Base-by-base conservation (phyloP, 2,888 invertebrate genomes). In the Orgyia antiqua region DNA sequence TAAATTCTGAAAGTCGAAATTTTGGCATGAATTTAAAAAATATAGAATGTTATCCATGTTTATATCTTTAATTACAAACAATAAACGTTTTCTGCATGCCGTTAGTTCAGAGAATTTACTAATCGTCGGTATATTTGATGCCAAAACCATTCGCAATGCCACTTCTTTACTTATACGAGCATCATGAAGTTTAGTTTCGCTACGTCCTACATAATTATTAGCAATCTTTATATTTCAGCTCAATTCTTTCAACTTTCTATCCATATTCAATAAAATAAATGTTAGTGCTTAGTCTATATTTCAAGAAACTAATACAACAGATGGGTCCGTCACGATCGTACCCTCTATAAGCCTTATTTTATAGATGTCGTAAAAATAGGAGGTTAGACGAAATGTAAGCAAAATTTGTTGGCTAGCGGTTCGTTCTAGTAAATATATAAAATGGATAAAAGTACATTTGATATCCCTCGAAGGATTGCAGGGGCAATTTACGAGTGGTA, bases 401-500 rank as follows among this genome's bases (percentile, higher is more conserved):
- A 11, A 32, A 37, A 26, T 41, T 36, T 29, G 4, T 15, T 15
- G 25, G 21, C 27, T 41, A 48, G 29, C 37, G 29, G 45, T 25
- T 33, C 9, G 25, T 26, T 24, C 12, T 31, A 33, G 44, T 42
- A 36, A 52, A 44, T 39, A 49, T 44, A 52, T 48, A 31, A 46
- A 36, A 44, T 46, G 38, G 43, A 42, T 36, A 44, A 42, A 38
- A 44, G 42, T 47, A 44, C 47, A 42, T 39, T 48, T 46, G 40
- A 51, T 47, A 52, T 31, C 52, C 46, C 46, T 47, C 39, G 23
- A 45, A 45, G 36, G 49, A 55, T 52, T 52, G 55, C 51, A 45
- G 51, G 58, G 54, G 34, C 60, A 60, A 63, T 65, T 64, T 60
- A 56, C 54, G 49, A 48, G 45, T 47, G 45, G 40, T 27, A 51